These are phyloP conservation scores for Onchidella celtica DNA, from an alignment of 2,888 invertebrate species.

Conservation along the genomic window DNA sequence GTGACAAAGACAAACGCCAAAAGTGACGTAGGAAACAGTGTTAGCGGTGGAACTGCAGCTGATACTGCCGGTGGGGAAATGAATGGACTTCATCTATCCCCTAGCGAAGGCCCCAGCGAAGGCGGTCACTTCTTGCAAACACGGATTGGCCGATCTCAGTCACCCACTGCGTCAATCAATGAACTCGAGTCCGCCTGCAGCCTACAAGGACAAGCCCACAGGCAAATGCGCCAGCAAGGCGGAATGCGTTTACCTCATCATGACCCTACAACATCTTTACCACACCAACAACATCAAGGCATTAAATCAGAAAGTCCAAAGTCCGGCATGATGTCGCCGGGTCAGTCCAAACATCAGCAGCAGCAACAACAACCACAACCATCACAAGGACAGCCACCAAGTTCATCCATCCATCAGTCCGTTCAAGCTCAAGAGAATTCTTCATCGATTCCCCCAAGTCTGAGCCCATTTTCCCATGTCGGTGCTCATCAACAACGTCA, in stretches of 20 bases:
- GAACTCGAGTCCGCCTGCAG: constrained; percentile 40
- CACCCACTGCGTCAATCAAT: constrained; percentile 13
- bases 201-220: constrained; percentile 43
- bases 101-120: constrained; percentile 18
- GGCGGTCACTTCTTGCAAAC: constrained; percentile 38
- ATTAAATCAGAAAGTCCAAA: constrained; percentile 40
- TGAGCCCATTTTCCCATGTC: constrained; percentile 1
- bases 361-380: constrained; percentile 33
- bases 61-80: constrained; percentile 21
- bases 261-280: background rate
- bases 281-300: constrained; percentile 18
- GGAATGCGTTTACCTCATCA: constrained; percentile 42
- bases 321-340: constrained; percentile 27
- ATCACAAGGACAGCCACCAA: constrained; percentile 17
- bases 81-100: constrained; percentile 27
- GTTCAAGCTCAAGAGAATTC: background rate
- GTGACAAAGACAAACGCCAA: constrained; percentile 27
- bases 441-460: background rate
- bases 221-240: constrained; percentile 32
- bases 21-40: constrained; percentile 13
- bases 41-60: background rate
- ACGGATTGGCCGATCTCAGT: constrained; percentile 17
- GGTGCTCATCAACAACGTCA: constrained; percentile 36
- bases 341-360: constrained; percentile 24
- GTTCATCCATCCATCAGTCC: background rate